Evolutionary conservation across 35 echinoderm and acorn worm genomes (phyloP), one percentile per base, ranked within the genome.

Genomic region (Stichopus chloronotus): DNA sequence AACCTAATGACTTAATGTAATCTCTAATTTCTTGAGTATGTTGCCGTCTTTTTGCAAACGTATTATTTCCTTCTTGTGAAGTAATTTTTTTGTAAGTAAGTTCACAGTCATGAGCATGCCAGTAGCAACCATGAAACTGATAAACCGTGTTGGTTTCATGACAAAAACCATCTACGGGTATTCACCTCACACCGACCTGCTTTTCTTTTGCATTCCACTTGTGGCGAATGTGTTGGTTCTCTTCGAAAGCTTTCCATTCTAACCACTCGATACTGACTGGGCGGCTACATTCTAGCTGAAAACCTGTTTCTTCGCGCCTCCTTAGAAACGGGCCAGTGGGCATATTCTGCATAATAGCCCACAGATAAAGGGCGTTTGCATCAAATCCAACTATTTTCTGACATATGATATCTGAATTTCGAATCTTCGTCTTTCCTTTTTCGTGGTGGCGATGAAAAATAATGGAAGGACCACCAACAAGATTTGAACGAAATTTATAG

Each of bases 111-210:
- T 94, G 86, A 5, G 30, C 30, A 43, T 43, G 30, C 30, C 30
- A 43, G 30, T 43, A 43, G 58, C 93, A 94, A 17, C 93, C 93
- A 53, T 84, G 81, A 43, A 84, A 84, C 19, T 84, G 81, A 84
- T 84, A 84, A 23, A 84, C 81, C 17, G 81, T 52, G 55, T 94
- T 81, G 13, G 86, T 94, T 25, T 90, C 14, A 8, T 6, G 9
- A 57, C 93, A 94, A 25, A 91, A 94, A 20, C 88, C 93, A 20
- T 94, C 93, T 0, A 91, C 93, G 14, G 93, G 93, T 43, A 94
- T 79, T 4, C 57, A 5, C 30, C 93, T 52, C 6, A 20, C 54
- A 1, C 87, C 93, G 9, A 94, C 74, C 13, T 74, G 72, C 30
- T 83, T 80, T 83, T 94, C 93, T 57, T 43, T 63, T 1, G 8